Evolutionary conservation across 2,797 vertebrate genomes (phyloP).

Genomic region (Accipiter fasciatus): DNA sequence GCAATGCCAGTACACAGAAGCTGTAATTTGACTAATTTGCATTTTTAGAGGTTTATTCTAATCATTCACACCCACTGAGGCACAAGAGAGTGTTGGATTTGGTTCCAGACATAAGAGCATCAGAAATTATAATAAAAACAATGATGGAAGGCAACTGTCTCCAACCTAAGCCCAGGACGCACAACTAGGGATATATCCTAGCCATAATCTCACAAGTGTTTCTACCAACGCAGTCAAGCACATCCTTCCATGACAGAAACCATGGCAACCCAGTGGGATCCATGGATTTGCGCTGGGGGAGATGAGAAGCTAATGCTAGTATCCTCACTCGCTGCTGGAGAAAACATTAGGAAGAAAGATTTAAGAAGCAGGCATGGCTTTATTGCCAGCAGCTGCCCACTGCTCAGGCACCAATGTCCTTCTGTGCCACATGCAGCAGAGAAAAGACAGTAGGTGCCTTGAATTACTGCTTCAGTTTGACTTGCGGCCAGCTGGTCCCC

Average conservation of each 20-base stretch:
- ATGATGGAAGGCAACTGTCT: neutral
- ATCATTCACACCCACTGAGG: neutral
- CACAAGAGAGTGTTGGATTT: neutral
- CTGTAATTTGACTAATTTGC: neutral
- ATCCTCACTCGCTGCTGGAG: neutral
- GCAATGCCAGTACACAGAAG: neutral
- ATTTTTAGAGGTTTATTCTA: neutral
- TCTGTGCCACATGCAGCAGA: neutral
- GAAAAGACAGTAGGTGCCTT: neutral
- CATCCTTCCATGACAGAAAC: neutral
- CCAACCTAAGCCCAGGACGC: neutral
- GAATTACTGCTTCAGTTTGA: neutral
- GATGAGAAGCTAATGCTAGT: neutral
- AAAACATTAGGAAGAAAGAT: neutral
- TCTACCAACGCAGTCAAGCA: neutral
- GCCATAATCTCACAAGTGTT: neutral
- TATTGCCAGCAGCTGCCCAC: neutral
- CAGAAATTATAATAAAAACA: neutral
- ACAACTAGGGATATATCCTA: neutral
- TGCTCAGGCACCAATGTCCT: neutral
- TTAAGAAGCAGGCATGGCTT: neutral
- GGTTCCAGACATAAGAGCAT: neutral
- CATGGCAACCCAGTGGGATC: conserved; percentile 26
- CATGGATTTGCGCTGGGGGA: neutral
- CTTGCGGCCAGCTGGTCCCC: neutral